Base-by-base conservation (phyloP, 2,797 vertebrate species). In the Anableps anableps region DNA sequence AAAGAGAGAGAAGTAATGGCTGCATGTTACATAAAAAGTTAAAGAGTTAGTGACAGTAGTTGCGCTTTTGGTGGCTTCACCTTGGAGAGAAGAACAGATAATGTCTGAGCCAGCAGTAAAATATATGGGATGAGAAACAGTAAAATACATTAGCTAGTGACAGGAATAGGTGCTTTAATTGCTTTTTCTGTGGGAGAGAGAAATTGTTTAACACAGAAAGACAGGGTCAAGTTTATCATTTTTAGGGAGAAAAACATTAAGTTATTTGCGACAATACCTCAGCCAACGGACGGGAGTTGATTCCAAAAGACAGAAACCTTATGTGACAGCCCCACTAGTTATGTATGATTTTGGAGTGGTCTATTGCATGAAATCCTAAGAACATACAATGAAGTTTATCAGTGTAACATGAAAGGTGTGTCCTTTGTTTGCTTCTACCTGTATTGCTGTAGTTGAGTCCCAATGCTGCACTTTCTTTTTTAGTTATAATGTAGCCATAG, bases 401-500 rank as follows among this genome's bases (percentile, higher is more conserved):
- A 47, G 47, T 47, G 47, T 47, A 47, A 47, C 47, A 47, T 47
- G 47, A 13, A 47, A 47, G 13, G 47, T 58, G 45, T 51, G 55
- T 75, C 53, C 55, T 75, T 41, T 58, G 19, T 45, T 75, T 53
- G 34, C 70, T 34, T 5, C 47, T 60, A n/a, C 31, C 43, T 71
- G 34, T 29, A 21, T 7, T 11, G 74, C n/a, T n/a, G n/a, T n/a
- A n/a, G n/a, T n/a, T n/a, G n/a, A n/a, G n/a, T n/a, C n/a, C n/a
- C n/a, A n/a, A n/a, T n/a, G n/a, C n/a, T n/a, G n/a, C n/a, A 29
- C 29, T 58, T 4, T 58, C 26, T 5, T 29, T 55, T 58, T 58
- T 58, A 58, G 53, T 4, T 78, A 80, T 72, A 80, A 75, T 80
- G 74, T 85, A 80, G 88, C 88, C 60, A 26, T 23, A 43, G 84